Conservation (phyloP, 2,888 invertebrate genomes). For the Hirtodrosophila alboralis region DNA sequence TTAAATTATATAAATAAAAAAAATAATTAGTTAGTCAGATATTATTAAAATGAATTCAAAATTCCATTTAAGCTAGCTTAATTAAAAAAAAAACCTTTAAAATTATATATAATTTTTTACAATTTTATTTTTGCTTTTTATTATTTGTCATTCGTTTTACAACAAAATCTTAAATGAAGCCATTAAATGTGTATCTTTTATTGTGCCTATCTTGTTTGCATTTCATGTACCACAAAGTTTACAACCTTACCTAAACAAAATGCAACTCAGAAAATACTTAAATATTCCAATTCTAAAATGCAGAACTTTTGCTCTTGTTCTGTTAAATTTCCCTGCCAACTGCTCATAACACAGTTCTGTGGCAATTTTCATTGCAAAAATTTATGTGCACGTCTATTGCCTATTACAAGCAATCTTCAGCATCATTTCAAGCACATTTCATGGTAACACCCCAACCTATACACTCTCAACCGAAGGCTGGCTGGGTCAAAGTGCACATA, state of each 20-base stretch:
- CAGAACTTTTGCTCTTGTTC: conserved; percentile 10
- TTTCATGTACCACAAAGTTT: neutral
- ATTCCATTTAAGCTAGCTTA: too few relatives aligned
- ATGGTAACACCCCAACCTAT: neutral
- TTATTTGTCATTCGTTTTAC: too few relatives aligned
- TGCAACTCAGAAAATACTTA: conserved; percentile 4
- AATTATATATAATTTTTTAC: too few relatives aligned
- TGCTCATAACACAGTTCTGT: conserved; percentile 20
- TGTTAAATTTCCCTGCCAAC: conserved; percentile 5
- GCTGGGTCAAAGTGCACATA: conserved; percentile 44
- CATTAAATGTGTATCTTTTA: too few relatives aligned
- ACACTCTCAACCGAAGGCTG: neutral
- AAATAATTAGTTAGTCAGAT: too few relatives aligned
- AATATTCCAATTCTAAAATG: neutral
- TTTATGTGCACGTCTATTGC: conserved; percentile 55
- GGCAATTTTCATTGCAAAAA: conserved; percentile 28
- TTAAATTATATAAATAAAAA: too few relatives aligned
- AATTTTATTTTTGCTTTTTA: too few relatives aligned
- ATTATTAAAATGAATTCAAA: too few relatives aligned
- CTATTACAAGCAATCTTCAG: conserved; percentile 51
- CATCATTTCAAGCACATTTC: conserved; percentile 19
- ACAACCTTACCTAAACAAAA: neutral
- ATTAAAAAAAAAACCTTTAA: too few relatives aligned
- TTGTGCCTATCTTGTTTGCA: neutral
- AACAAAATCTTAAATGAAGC: too few relatives aligned